A percentile compares a stretch with the other conserved stretches of the same genome.
Evolutionary conservation across 2,888 invertebrate species (phyloP).

Genomic region (Caenorhabditis parvicauda): DNA sequence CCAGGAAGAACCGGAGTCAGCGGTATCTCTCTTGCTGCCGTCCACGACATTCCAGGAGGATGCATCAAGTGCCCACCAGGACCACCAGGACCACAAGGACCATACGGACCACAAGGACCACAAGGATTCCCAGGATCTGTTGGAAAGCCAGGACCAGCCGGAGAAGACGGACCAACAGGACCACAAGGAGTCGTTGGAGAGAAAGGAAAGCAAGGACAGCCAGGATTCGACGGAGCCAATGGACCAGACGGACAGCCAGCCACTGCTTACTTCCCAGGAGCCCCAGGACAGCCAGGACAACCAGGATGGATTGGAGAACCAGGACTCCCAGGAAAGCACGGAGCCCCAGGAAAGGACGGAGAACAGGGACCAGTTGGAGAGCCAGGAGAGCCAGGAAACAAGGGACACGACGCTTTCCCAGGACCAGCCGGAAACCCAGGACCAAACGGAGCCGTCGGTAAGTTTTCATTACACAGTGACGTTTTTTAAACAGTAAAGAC

Average conservation of each 20-base stretch:
- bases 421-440: conserved; percentile 41
- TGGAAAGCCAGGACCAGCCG: conserved; percentile 26
- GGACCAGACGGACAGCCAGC: conserved; percentile 38
- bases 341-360: conserved; percentile 31
- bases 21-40: conserved; percentile 39
- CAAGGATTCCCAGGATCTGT: conserved; percentile 31
- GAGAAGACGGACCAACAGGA: conserved; percentile 36
- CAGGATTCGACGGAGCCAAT: conserved; percentile 37
- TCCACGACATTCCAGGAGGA: conserved; percentile 43
- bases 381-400: conserved; percentile 37
- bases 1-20: conserved; percentile 36
- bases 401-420: conserved; percentile 36
- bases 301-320: conserved; percentile 27
- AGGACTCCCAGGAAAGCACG: conserved; percentile 30
- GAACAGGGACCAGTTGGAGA: conserved; percentile 39
- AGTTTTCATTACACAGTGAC: too few species aligned
- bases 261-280: conserved; percentile 33
- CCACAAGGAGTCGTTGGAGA: conserved; percentile 37
- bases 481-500: not conserved
- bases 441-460: conserved; percentile 30
- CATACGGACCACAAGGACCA: conserved; percentile 35
- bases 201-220: conserved; percentile 42
- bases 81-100: conserved; percentile 36
- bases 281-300: conserved; percentile 41
- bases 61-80: conserved; percentile 46